These are phyloP conservation scores for Fregata magnificens DNA, from an alignment of 2,113 vertebrate genomes.

Conservation along the genomic window DNA sequence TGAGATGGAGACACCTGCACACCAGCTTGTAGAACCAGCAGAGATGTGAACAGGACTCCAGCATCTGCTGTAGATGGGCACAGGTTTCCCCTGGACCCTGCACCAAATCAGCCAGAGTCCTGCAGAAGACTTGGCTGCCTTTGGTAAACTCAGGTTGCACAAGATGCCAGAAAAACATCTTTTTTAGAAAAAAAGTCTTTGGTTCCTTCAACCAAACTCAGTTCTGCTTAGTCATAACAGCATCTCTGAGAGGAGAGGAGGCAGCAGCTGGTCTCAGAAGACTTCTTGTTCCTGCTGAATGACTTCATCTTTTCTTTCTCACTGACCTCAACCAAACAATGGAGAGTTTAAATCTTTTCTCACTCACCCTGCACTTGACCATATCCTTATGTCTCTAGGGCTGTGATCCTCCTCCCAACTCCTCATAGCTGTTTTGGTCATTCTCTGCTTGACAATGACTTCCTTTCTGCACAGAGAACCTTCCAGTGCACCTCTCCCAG, in stretches of 20 bases:
- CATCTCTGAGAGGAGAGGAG: background rate
- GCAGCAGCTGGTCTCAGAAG: background rate
- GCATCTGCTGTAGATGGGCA: background rate
- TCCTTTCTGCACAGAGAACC: background rate
- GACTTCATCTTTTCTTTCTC: background rate
- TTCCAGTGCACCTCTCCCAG: background rate
- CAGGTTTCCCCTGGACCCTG: background rate
- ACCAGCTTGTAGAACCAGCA: fast-evolving
- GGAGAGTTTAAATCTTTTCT: background rate
- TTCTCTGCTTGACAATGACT: background rate
- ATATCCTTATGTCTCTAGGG: background rate
- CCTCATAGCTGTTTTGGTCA: background rate
- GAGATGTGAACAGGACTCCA: background rate
- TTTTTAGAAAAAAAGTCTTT: background rate
- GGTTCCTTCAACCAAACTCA: background rate
- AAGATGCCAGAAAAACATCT: background rate
- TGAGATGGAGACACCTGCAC: background rate
- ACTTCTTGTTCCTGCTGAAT: background rate
- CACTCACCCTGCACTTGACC: background rate
- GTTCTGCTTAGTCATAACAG: background rate
- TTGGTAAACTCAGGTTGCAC: background rate
- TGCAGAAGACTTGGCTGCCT: background rate
- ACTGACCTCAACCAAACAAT: background rate
- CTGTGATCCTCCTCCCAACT: background rate
- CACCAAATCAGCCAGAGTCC: background rate